Percentiles rank a stretch among this genome's conserved stretches.
These are phyloP conservation scores for Apamea crenata DNA, from an alignment of 2,888 invertebrate species.

Conservation along the genomic window DNA sequence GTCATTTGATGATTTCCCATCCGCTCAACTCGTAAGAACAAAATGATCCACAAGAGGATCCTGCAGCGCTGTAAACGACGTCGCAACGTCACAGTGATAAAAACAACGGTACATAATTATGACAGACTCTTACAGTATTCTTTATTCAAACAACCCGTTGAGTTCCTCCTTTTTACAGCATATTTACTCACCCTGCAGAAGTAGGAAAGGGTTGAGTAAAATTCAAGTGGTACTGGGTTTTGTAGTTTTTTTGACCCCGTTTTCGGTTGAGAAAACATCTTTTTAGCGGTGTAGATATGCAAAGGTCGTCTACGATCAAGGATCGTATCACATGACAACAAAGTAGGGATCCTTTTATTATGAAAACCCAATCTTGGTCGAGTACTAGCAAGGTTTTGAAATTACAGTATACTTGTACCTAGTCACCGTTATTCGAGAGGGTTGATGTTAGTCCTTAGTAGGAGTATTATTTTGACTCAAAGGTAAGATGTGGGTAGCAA, in stretches of 20 bases:
- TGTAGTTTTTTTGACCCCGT: constrained; percentile 11
- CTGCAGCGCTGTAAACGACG: not conserved
- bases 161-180: not conserved
- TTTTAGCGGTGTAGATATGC: constrained; percentile 25
- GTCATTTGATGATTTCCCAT: too few relatives aligned
- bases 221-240: constrained; percentile 29
- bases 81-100: not conserved
- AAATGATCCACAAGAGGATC: not conserved
- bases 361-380: constrained; percentile 25
- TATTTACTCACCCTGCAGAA: constrained; percentile 9
- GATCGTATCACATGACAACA: constrained; percentile 7
- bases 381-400: constrained; percentile 16
- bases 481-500: not conserved
- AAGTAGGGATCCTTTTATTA: constrained; percentile 42
- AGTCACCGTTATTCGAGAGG: constrained; percentile 20
- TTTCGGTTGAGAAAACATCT: constrained; percentile 31
- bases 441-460: constrained; percentile 15
- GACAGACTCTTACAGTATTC: not conserved
- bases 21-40: not conserved
- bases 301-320: constrained; percentile 25
- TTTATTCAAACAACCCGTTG: constrained; percentile 1
- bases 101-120: too few relatives aligned
- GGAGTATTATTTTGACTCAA: constrained; percentile 9
- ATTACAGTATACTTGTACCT: constrained; percentile 5
- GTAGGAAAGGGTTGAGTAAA: constrained; percentile 8